Evolutionary conservation across 64 coral and sea anemone genomes (phyloP).

Genomic region (Pachyseris speciosa): DNA sequence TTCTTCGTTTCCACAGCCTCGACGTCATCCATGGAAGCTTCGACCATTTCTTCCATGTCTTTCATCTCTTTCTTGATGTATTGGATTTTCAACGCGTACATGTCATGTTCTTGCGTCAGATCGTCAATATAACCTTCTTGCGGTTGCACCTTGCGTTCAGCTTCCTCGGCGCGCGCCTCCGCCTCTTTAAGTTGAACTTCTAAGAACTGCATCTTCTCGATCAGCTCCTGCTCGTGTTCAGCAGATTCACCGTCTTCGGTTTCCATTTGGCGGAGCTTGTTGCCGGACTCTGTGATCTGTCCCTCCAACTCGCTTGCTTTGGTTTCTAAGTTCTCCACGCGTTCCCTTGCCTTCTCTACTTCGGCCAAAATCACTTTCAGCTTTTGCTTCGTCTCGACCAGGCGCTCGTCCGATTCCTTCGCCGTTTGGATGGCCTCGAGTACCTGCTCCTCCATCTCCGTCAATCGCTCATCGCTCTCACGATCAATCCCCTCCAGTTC

Average conservation of each 20-base stretch:
- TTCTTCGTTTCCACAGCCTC: conserved; percentile 41
- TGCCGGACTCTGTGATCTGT: neutral
- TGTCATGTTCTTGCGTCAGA: conserved; percentile 66
- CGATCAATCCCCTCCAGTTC: conserved; percentile 49
- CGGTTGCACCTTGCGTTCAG: conserved; percentile 80
- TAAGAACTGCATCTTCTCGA: conserved; percentile 58
- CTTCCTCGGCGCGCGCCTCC: conserved; percentile 71
- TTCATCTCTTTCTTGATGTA: conserved; percentile 67
- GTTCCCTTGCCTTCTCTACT: conserved; percentile 49
- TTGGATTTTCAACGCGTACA: conserved; percentile 14
- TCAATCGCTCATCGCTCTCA: conserved; percentile 52
- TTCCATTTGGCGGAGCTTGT: conserved; percentile 11
- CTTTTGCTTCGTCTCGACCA: conserved; percentile 58
- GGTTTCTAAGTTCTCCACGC: neutral
- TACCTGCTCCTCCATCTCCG: conserved; percentile 1
- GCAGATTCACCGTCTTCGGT: conserved; percentile 10
- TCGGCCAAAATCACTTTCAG: conserved; percentile 37
- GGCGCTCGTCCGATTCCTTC: conserved; percentile 28
- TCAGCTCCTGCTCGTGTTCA: conserved; percentile 30
- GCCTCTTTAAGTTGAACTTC: conserved; percentile 45
- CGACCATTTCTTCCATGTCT: conserved; percentile 82
- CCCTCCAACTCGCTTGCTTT: neutral
- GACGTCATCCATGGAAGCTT: conserved; percentile 67
- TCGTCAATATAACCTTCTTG: conserved; percentile 67
- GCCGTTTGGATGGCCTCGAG: neutral